Base-by-base conservation (phyloP, 2,888 invertebrate genomes). In the Seira ritae region DNA sequence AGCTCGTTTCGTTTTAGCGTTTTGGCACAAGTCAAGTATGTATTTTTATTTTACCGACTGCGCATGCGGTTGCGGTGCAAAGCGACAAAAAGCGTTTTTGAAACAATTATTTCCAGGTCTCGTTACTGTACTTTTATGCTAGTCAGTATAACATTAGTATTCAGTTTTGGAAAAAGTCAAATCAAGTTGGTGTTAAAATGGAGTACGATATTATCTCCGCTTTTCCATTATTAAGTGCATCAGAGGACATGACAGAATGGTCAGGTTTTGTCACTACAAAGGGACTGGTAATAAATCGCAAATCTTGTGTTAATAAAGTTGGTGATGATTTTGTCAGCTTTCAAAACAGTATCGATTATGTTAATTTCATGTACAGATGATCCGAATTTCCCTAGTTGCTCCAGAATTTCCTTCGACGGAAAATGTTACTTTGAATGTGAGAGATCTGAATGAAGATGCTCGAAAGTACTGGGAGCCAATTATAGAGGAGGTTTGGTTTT, bases 151-250 rank as follows among this genome's bases (percentile, higher is more conserved):
- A n/a, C n/a, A n/a, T n/a, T n/a, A n/a, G n/a, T n/a, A n/a, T n/a
- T n/a, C n/a, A n/a, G n/a, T n/a, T n/a, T n/a, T n/a, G n/a, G n/a
- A n/a, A n/a, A n/a, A n/a, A n/a, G n/a, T n/a, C n/a, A n/a, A n/a
- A n/a, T n/a, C n/a, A n/a, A n/a, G n/a, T n/a, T n/a, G n/a, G n/a
- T n/a, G n/a, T 31, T 20, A 23, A 46, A 46, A 80, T 73, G 67
- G 80, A 70, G 22, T 67, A 73, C 24, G 60, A 82, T 17, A 72
- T 87, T 0, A 85, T 87, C 81, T 31, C 60, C 55, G 42, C 82
- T 10, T 87, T 80, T 31, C 87, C 86, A 8, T 55, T 87, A n/a
- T 20, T 87, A 15, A 70, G 82, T 12, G 80, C 70, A 10, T 86
- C 84, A 65, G 69, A 80, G 0, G 74, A 80, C 20, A 6, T 70